A percentile compares a stretch with the other conserved stretches of the same genome.
phyloP scores from a whole-genome alignment of 1,140 invertebrate genomes.

The Zaprionus kolodkinae region DNA sequence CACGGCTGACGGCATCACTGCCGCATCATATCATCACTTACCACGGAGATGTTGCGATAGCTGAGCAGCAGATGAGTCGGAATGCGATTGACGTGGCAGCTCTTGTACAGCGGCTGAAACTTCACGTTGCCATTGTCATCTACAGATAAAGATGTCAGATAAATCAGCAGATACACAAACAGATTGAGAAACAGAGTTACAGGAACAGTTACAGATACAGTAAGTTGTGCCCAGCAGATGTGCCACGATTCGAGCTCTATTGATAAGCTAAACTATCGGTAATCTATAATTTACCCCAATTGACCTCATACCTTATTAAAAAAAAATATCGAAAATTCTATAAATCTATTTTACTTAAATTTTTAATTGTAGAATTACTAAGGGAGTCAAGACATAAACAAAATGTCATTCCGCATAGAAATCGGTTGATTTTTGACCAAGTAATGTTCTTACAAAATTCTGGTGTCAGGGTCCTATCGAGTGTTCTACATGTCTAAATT shows the following conservation, averaged over 20 bases:
- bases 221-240: neutral
- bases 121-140: constrained; percentile 83
- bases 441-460: too few species aligned
- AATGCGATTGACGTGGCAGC: constrained; percentile 86
- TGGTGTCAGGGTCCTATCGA: too few species aligned
- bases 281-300: too few species aligned
- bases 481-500: too few species aligned
- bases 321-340: too few species aligned
- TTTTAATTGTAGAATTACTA: too few species aligned
- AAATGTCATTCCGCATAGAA: too few species aligned
- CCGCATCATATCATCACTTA: constrained; percentile 65
- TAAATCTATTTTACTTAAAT: too few species aligned
- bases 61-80: constrained; percentile 85
- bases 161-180: constrained; percentile 22
- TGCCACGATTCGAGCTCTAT: neutral
- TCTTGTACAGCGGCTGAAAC: constrained; percentile 87
- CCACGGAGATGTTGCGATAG: constrained; percentile 86
- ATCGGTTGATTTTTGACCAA: too few species aligned
- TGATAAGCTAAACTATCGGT: too few species aligned
- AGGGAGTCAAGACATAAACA: too few species aligned
- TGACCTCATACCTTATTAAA: too few species aligned
- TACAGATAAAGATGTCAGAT: constrained; percentile 55
- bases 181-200: neutral
- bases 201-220: neutral
- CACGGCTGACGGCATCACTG: constrained; percentile 57